Base-by-base conservation (phyloP, 2,888 invertebrate genomes). In the Bombylius major region DNA sequence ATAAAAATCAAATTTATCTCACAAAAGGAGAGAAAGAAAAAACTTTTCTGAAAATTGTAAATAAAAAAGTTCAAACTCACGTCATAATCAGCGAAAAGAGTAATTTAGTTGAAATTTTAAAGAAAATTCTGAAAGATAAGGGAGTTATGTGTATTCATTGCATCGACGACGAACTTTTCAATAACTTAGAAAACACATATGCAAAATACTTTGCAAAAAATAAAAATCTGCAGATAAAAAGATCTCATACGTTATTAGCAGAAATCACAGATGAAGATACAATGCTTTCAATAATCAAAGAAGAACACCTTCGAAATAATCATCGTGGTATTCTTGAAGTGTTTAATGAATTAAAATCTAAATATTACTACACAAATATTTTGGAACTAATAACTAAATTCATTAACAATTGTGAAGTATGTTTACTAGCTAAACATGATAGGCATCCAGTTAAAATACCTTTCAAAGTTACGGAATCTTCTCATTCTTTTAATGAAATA, bases 1-100 rank as follows among this genome's bases (percentile, higher is more conserved):
- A 55, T 47, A 59, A 56, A 52, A 56, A 55, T 50, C 50, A 57
- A 52, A 58, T 56, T n/a, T 49, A 52, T 36, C 36, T 53, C 12
- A 36, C 23, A 31, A 36, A 44, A n/a, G 47, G 47, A 9, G 14
- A 53, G 12, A 47, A 54, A 7, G 54, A 56, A 49, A 53, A 36
- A 51, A 36, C 36, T 52, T 36, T 49, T 13, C 14, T 33, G 33
- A 58, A 58, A 48, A 56, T 56, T n/a, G 14, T 56, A 36, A 47
- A 56, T 23, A 56, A 49, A 31, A 58, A 58, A 53, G 48, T 45
- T 47, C 58, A 58, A 50, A 53, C 49, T 51, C 12, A 51, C 34
- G 39, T 55, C 23, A 42, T n/a, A 31, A 39, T 53, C 33, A 31
- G 47, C 32, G 49, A 47, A 46, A 23, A 36, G 13, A 47, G 36